Evolutionary conservation across 2,113 vertebrate genomes (phyloP).

Genomic region (Limnothrissa miodon): DNA sequence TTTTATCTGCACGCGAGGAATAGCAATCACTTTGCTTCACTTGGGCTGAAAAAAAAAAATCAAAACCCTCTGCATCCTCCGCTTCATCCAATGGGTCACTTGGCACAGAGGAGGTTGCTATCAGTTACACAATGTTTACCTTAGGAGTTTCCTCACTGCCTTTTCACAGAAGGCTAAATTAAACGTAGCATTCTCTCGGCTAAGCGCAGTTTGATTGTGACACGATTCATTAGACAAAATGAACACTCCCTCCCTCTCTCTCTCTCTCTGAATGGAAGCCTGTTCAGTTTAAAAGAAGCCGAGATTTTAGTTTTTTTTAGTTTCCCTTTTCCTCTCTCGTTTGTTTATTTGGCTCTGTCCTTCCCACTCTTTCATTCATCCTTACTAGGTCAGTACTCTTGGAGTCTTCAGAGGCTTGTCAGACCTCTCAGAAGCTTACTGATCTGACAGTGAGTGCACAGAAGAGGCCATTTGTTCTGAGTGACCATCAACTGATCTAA

Average conservation of each 20-base stretch:
- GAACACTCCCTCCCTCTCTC: not conserved
- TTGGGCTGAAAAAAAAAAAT: not conserved
- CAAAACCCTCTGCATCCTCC: constrained; percentile 1
- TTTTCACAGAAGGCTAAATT: constrained; percentile 39
- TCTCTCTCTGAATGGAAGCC: constrained; percentile 24
- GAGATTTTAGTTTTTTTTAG: not conserved
- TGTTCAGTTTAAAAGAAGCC: constrained; percentile 39
- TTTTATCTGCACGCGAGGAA: constrained; percentile 13
- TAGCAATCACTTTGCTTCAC: constrained; percentile 14
- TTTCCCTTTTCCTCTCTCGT: constrained; percentile 36
- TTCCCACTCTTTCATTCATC: constrained; percentile 6
- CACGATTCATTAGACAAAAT: constrained; percentile 49
- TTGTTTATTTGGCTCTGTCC: constrained; percentile 26
- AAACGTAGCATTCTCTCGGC: constrained; percentile 35
- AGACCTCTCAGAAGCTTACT: not conserved
- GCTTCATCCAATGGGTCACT: constrained; percentile 25
- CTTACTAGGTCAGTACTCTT: not conserved
- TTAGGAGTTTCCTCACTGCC: constrained; percentile 43
- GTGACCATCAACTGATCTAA: constrained; percentile 92
- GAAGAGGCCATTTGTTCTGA: constrained; percentile 86
- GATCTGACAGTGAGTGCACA: constrained; percentile 26
- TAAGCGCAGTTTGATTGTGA: constrained; percentile 48
- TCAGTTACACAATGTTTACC: constrained; percentile 41
- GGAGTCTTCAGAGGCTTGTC: too few relatives aligned
- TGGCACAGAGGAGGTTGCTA: constrained; percentile 21